Percentiles rank a stretch among this genome's conserved stretches.
Conservation (phyloP, 2,797 vertebrate species). For the Sylvia borin region DNA sequence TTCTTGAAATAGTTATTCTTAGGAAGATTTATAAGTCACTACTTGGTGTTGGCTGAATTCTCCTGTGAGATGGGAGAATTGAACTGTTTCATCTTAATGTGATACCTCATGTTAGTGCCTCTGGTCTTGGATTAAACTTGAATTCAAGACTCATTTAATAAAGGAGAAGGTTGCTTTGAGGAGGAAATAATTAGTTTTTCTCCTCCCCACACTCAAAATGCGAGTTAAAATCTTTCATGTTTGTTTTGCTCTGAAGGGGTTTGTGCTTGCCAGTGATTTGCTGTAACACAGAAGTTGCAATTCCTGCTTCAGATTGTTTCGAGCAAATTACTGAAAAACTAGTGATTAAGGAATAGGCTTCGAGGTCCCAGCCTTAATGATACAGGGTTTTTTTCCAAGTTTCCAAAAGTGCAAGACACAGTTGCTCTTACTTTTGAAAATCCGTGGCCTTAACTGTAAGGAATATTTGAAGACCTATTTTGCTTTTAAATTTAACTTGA, state of each 20-base stretch:
- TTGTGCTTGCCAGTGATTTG: constrained; percentile 2
- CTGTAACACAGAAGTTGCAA: neutral
- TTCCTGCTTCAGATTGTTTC: neutral
- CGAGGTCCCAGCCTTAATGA: constrained; percentile 11
- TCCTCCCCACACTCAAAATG: neutral
- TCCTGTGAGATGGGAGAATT: neutral
- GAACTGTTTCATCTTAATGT: constrained; percentile 24
- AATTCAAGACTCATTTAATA: constrained; percentile 47
- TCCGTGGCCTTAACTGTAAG: neutral
- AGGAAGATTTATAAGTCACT: constrained; percentile 13
- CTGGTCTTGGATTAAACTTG: constrained; percentile 54
- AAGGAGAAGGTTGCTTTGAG: constrained; percentile 14
- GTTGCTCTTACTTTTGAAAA: neutral
- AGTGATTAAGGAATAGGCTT: constrained; percentile 17
- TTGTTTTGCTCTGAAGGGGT: neutral
- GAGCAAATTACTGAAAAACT: neutral
- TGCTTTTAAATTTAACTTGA: constrained; percentile 32
- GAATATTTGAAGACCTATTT: neutral
- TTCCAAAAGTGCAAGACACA: constrained; percentile 24
- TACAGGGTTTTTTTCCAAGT: neutral
- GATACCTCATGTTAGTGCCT: constrained; percentile 73
- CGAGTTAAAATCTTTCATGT: neutral
- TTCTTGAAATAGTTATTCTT: constrained; percentile 27
- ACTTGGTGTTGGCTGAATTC: constrained; percentile 31
- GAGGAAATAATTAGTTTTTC: constrained; percentile 33